Percentiles rank a stretch among this genome's conserved stretches.
Conservation (phyloP, 2,888 invertebrate species). For the Limenitis camilla region DNA sequence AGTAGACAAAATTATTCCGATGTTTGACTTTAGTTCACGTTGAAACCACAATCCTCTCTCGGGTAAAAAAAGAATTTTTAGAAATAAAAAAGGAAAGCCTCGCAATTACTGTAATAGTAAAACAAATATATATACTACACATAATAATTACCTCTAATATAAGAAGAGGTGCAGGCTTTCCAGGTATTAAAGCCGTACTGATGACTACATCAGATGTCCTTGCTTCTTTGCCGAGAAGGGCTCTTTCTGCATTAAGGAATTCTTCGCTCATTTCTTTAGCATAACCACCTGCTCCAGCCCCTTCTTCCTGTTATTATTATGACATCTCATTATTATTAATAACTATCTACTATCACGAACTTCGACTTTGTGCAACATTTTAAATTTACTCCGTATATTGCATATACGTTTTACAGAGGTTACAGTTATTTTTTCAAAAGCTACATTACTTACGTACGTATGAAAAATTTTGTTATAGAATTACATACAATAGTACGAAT, state of each 20-base stretch:
- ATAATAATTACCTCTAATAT: constrained; percentile 78
- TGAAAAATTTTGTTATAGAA: too few relatives aligned
- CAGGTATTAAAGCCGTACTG: constrained; percentile 92
- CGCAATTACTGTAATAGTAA: neutral
- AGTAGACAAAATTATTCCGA: neutral
- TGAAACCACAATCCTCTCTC: too few relatives aligned
- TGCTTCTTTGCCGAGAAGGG: constrained; percentile 88
- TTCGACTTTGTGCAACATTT: too few relatives aligned
- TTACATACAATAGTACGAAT: too few relatives aligned
- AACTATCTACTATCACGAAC: too few relatives aligned
- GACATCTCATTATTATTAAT: neutral
- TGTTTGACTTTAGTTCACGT: too few relatives aligned
- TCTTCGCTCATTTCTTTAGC: constrained; percentile 91
- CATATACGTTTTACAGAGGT: too few relatives aligned
- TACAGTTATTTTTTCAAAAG: too few relatives aligned
- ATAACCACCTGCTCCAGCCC: constrained; percentile 77
- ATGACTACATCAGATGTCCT: constrained; percentile 90
- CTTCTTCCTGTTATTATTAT: constrained; percentile 74
- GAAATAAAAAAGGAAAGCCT: too few relatives aligned
- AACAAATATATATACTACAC: neutral
- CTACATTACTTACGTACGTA: too few relatives aligned
- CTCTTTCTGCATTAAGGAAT: constrained; percentile 90
- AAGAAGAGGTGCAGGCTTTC: constrained; percentile 86
- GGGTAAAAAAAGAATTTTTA: too few relatives aligned
- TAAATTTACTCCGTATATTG: too few relatives aligned